Conservation (phyloP, 2,888 invertebrate genomes). For the Beris morrisii region DNA sequence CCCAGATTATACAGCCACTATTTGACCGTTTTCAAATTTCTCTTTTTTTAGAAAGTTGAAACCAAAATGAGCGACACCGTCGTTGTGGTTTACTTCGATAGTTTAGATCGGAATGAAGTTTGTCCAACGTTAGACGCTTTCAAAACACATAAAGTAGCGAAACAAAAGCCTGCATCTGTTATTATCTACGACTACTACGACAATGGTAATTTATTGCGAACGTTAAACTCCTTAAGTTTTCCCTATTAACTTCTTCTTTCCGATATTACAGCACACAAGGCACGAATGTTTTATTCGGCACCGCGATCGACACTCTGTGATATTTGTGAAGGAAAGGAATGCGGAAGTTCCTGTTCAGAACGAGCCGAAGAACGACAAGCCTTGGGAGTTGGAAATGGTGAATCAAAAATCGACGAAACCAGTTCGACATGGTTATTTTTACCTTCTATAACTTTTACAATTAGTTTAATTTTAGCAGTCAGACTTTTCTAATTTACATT, state of each 20-base stretch:
- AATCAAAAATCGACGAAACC: background rate
- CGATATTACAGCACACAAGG: slow-evolving; percentile 69
- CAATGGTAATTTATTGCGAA: slow-evolving; percentile 70
- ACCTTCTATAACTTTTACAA: slow-evolving; percentile 19
- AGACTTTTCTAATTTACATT: slow-evolving; percentile 11
- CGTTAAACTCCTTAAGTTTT: background rate
- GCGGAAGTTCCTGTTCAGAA: slow-evolving; percentile 50
- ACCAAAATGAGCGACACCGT: slow-evolving; percentile 65
- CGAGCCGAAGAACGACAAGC: slow-evolving; percentile 48
- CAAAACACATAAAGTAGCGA: slow-evolving; percentile 81
- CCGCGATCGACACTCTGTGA: slow-evolving; percentile 74
- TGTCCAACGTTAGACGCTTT: slow-evolving; percentile 88
- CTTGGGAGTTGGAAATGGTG: background rate
- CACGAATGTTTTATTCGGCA: slow-evolving; percentile 79
- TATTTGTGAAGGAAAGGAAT: slow-evolving; percentile 73
- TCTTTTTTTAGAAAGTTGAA: slow-evolving; percentile 61
- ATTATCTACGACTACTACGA: slow-evolving; percentile 91
- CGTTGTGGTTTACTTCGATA: slow-evolving; percentile 76
- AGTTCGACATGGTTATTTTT: slow-evolving; percentile 8
- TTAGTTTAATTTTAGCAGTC: slow-evolving; percentile 1
- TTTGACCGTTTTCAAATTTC: background rate
- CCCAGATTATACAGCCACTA: too few relatives aligned
- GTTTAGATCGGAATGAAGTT: slow-evolving; percentile 67
- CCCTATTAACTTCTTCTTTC: background rate
- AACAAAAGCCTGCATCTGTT: slow-evolving; percentile 84